phyloP scores from a whole-genome alignment of 2,797 vertebrate genomes.

The Oreochromis mossambicus region DNA sequence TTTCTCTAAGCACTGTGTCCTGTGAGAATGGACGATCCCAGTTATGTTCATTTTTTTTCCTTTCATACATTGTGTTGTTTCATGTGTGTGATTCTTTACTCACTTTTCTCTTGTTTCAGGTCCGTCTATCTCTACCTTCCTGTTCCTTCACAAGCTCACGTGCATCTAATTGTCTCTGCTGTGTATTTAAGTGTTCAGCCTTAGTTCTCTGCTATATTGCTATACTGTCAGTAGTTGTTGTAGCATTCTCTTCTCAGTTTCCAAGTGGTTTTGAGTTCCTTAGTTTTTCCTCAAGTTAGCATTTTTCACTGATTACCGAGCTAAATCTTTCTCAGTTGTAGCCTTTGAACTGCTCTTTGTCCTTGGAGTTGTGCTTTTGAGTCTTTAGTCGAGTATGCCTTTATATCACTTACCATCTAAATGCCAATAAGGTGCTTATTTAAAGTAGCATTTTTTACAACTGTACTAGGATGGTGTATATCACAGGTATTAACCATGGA shows the following conservation, averaged over 20 bases:
- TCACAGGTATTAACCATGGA: not conserved
- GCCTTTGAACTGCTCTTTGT: not conserved
- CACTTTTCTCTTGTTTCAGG: not conserved
- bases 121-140: not conserved
- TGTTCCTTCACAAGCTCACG: not conserved
- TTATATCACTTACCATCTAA: not conserved
- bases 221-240: not conserved
- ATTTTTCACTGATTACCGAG: not conserved
- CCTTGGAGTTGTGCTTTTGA: not conserved
- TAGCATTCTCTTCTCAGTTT: not conserved
- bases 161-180: not conserved
- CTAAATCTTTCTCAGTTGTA: not conserved
- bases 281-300: not conserved
- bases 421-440: not conserved
- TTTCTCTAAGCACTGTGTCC: not conserved
- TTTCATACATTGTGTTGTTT: not conserved
- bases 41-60: not conserved
- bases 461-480: not conserved
- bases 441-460: not conserved
- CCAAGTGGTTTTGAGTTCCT: not conserved
- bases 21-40: not conserved
- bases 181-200: not conserved
- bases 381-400: not conserved
- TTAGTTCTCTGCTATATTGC: not conserved
- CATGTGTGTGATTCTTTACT: not conserved